Evolutionary conservation across 1,140 invertebrate species (phyloP).

Genomic region (Drosophila hydei): DNA sequence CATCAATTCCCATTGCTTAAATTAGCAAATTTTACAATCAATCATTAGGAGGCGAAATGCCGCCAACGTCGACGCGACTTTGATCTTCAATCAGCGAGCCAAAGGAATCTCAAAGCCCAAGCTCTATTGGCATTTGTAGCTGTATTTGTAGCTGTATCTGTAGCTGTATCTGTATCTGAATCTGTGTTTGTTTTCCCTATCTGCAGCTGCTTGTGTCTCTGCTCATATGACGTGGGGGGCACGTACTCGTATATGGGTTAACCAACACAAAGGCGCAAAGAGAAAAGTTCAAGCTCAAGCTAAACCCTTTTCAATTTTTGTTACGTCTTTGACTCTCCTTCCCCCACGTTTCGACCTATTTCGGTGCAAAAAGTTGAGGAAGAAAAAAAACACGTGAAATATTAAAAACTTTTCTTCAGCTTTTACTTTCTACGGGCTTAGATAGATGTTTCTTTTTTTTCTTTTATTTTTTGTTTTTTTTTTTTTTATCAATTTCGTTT

Average conservation of each 20-base stretch:
- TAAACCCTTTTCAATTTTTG: slow-evolving; percentile 79
- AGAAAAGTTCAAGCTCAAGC: slow-evolving; percentile 65
- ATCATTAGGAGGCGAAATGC: slow-evolving; percentile 65
- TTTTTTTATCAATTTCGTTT: slow-evolving; percentile 77
- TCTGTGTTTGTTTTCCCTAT: slow-evolving; percentile 3
- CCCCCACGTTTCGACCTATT: slow-evolving; percentile 40
- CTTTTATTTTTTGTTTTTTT: slow-evolving; percentile 29
- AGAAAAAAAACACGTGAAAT: slow-evolving; percentile 73
- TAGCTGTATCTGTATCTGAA: neutral
- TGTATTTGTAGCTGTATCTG: slow-evolving; percentile 16
- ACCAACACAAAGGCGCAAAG: slow-evolving; percentile 32
- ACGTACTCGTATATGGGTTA: slow-evolving; percentile 57
- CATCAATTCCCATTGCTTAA: slow-evolving; percentile 79
- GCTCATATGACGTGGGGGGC: slow-evolving; percentile 28
- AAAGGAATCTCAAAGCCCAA: slow-evolving; percentile 27
- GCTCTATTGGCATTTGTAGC: slow-evolving; percentile 1
- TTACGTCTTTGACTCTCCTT: slow-evolving; percentile 9
- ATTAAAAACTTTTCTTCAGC: slow-evolving; percentile 78
- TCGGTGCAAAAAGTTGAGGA: slow-evolving; percentile 56
- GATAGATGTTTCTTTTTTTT: slow-evolving; percentile 25
- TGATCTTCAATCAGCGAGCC: slow-evolving; percentile 59
- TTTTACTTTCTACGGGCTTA: slow-evolving; percentile 69
- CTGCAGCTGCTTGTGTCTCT: slow-evolving; percentile 17
- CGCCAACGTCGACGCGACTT: slow-evolving; percentile 52
- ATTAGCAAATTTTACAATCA: slow-evolving; percentile 80